Percentiles rank a stretch among this genome's conserved stretches.
phyloP scores from a whole-genome alignment of 2,113 vertebrate genomes.

The Xiphophorus couchianus region DNA sequence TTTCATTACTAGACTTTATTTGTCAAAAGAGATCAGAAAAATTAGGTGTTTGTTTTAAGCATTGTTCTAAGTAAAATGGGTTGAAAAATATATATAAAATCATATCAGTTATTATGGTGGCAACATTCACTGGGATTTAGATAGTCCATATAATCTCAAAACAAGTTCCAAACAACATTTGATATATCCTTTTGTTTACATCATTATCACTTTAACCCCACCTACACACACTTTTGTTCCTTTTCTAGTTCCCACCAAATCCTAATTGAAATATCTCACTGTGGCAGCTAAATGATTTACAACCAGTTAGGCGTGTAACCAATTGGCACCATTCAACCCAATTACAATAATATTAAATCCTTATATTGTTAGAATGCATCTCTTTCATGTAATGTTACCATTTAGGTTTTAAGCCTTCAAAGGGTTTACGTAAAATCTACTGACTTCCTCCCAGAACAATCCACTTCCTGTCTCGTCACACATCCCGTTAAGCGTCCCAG shows the following conservation, averaged over 20 bases:
- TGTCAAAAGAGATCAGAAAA: no score
- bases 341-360: no score
- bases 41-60: no score
- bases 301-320: background rate
- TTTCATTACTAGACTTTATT: no score
- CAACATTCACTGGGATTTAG: no score
- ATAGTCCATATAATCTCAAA: no score
- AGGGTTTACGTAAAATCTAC: slow-evolving; percentile 4
- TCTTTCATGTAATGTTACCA: background rate
- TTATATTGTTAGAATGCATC: background rate
- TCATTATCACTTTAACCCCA: background rate
- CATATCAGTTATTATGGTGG: no score
- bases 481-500: slow-evolving; percentile 45
- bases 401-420: slow-evolving; percentile 25
- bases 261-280: no score
- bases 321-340: no score
- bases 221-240: background rate
- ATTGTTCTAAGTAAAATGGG: no score
- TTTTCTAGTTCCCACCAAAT: background rate
- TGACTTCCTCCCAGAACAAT: slow-evolving; percentile 45
- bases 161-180: background rate
- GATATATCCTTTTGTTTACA: background rate
- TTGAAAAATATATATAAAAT: no score
- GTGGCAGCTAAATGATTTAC: background rate
- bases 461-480: slow-evolving; percentile 63